Conservation (phyloP, 2,888 invertebrate genomes). For the Hirtodrosophila alboralis region DNA sequence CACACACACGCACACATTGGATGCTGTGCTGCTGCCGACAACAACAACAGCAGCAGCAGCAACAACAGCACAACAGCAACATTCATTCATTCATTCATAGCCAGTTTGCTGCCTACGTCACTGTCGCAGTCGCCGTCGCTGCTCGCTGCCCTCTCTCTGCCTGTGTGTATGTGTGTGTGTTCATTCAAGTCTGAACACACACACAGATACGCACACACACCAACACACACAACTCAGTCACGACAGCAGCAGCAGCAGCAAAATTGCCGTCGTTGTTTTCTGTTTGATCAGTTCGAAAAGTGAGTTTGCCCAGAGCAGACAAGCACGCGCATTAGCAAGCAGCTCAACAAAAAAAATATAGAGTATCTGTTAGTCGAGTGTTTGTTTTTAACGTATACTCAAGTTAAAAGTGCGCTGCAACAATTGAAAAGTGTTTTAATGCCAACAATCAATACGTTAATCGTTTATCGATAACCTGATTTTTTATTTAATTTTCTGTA, state of each 20-base stretch:
- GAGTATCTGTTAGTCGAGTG: background rate
- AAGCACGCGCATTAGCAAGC: no score
- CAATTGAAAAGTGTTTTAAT: constrained; percentile 8
- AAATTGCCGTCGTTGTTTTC: constrained; percentile 63
- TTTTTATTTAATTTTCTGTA: constrained; percentile 13
- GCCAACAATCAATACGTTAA: constrained; percentile 39
- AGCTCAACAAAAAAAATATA: constrained; percentile 7
- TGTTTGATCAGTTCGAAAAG: constrained; percentile 84
- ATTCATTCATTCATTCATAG: constrained; percentile 71
- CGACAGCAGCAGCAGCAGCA: constrained; percentile 7
- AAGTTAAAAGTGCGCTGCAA: no score
- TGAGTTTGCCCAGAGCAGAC: constrained; percentile 81
- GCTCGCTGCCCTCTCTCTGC: no score
- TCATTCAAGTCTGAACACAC: constrained; percentile 57
- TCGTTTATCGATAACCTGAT: constrained; percentile 51
- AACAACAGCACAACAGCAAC: constrained; percentile 26
- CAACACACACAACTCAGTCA: constrained; percentile 7
- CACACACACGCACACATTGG: constrained; percentile 36
- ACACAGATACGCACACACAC: constrained; percentile 39
- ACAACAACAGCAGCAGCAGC: constrained; percentile 8
- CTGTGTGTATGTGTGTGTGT: constrained; percentile 26
- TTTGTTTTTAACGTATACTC: no score
- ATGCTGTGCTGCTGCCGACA: constrained; percentile 63
- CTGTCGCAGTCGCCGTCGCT: constrained; percentile 20
- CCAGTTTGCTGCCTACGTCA: constrained; percentile 37